Base-by-base conservation (phyloP, 2,113 vertebrate genomes). In the Saccopteryx leptura region DNA sequence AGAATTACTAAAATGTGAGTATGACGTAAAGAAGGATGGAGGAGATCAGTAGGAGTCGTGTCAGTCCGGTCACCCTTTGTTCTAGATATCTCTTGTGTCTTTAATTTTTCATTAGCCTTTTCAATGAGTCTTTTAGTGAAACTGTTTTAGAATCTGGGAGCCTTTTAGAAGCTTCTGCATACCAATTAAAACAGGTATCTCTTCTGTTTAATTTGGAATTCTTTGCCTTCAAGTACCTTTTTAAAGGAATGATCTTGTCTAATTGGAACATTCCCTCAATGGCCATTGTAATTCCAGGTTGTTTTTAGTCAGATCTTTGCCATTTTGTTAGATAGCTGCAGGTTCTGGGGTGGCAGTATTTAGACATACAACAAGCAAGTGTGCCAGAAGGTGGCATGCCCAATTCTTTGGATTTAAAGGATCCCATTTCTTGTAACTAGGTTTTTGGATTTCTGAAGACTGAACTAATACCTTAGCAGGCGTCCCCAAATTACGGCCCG, bases 351-450 rank as follows among this genome's bases (percentile, higher is more conserved):
- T 39, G 61, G 5, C 18, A 28, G 5, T 82, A 63, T 63, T 63
- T 28, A 48, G 33, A 48, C 58, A 28, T 82, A 82, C 61, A 80
- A 90, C 68, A 56, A 79, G 33, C 50, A 79, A 75, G 61, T 92
- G 39, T 86, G 61, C 71, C 63, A 19, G 52, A 78, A 76, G 63
- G 72, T 52, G 46, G 52, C 18, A 4, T 76, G 28, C 52, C 48
- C 84, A 79, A 61, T 56, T 86, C 52, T 66, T 79, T 28, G 52
- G 83, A 79, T 87, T 69, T 93, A 79, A 87, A 69, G 8, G 23
- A 39, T 79, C 31, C 23, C 54, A 52, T 86, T 87, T 86, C 31
- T 52, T 26, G 48, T 93, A 79, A 56, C 14, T 33, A 78, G 63
- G 65, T 15, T 39, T 93, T 65, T 79, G 52, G 91, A 23, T 78